Percentiles rank a stretch among this genome's conserved stretches.
Conservation (phyloP, 2,113 vertebrate genomes). For the Polypterus bichir region DNA sequence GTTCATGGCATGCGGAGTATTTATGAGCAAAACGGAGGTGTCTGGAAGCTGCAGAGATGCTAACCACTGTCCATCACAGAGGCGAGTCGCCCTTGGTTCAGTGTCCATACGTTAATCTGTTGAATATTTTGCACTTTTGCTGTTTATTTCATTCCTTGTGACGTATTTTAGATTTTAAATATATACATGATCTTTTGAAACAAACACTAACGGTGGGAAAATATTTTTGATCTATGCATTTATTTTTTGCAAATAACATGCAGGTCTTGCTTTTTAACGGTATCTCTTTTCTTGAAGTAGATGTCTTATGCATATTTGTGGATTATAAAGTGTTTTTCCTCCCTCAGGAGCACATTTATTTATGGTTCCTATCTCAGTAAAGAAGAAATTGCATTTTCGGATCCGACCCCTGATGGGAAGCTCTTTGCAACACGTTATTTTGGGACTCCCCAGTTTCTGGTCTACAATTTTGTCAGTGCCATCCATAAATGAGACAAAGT, state of each 20-base stretch:
- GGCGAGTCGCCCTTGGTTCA: too few species aligned
- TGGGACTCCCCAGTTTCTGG: slow-evolving; percentile 87
- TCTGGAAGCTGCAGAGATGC: too few species aligned
- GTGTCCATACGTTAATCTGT: too few species aligned
- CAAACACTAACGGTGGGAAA: background rate
- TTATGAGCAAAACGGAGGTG: too few species aligned
- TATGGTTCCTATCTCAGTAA: slow-evolving; percentile 92
- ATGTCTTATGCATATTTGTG: background rate
- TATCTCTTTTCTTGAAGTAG: background rate
- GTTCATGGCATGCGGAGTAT: too few species aligned
- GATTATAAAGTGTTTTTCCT: background rate
- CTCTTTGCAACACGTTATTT: slow-evolving; percentile 92
- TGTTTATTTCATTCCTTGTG: too few species aligned
- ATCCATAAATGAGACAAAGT: slow-evolving; percentile 28
- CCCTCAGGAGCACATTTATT: slow-evolving; percentile 86
- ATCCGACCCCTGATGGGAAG: slow-evolving; percentile 94
- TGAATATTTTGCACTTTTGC: too few species aligned
- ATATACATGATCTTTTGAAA: background rate
- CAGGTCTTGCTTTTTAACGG: background rate
- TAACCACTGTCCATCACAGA: too few species aligned
- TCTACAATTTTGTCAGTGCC: slow-evolving; percentile 94
- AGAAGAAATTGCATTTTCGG: slow-evolving; percentile 96
- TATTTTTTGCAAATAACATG: background rate
- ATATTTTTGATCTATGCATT: background rate
- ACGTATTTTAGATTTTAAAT: too few species aligned